Base-by-base conservation (phyloP, 2,888 invertebrate genomes). In the Acanthosoma haemorrhoidale region DNA sequence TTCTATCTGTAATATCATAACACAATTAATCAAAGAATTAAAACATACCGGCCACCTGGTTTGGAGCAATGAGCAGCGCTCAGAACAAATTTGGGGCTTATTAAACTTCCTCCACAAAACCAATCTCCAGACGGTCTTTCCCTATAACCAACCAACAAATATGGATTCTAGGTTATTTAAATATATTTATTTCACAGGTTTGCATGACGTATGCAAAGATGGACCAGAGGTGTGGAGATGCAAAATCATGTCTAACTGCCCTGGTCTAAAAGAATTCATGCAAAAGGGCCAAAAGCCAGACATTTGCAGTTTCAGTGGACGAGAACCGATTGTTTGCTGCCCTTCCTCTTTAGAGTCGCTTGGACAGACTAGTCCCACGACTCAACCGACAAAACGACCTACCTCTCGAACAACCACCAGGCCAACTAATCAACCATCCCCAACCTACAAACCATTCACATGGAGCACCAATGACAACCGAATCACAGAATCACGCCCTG, bases 41-140 rank as follows among this genome's bases (percentile, higher is more conserved):
- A 25, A 43, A 21, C 21, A 25, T 31, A 71, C 68, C 68, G 70
- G 32, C 31, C 32, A 2, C 57, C 57, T 25, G 72, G 32, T 15
- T 32, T 34, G 4, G 73, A 70, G 74, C 83, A 83, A 73, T 83
- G 83, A 18, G 83, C 83, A 21, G 83, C 83, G 3, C 83, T 82
- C 8, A 83, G 76, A 11, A 83, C 77, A 77, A 80, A 82, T 18
- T 78, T 76, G 8, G 79, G 77, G 67, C 79, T 79, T 39, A 83
- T 78, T 9, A 83, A 75, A 4, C 81, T 79, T 0, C 82, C 83
- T 8, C 83, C 83, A 75, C 83, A 83, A 4, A 68, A 34, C 76
- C 76, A 77, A 13, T 58, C 68, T 9, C 76, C 72, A 6, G 43
- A 59, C 3, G 57, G 32, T 2, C 32, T 73, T 13, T 74, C 75